Conservation (phyloP, 2,113 vertebrate species). For the Rhinoderma darwinii region DNA sequence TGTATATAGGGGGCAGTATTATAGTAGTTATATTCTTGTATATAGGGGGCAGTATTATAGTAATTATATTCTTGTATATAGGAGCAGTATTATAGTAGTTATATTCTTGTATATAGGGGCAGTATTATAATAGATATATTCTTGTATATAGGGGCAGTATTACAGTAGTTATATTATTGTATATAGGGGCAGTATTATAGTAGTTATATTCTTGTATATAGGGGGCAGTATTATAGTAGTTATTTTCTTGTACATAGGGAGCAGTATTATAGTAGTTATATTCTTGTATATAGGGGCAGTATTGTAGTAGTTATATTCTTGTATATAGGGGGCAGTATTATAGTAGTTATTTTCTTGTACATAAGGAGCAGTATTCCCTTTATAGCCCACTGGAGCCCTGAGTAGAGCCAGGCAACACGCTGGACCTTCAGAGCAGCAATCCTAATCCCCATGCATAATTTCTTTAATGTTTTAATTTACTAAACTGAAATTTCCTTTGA, state of each 20-base stretch:
- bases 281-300: too few species aligned
- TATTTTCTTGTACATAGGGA: background rate
- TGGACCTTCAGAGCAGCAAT: background rate
- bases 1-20: background rate
- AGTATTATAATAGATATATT: background rate
- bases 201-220: background rate
- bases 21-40: constrained; percentile 1
- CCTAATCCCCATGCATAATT: background rate
- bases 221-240: constrained; percentile 1
- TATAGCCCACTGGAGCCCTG: too few species aligned
- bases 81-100: background rate
- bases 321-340: background rate
- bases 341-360: background rate
- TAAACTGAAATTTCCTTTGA: too few species aligned
- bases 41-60: background rate
- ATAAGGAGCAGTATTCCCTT: background rate
- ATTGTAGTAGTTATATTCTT: background rate
- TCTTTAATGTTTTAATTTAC: too few species aligned
- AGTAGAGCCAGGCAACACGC: too few species aligned
- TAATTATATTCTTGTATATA: background rate
- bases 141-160: background rate
- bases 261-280: background rate
- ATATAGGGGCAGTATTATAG: background rate
- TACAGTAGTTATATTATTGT: background rate
- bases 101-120: constrained; percentile 2